Evolutionary conservation across 1,140 invertebrate species (phyloP).

Genomic region (Diploscapter pachys): DNA sequence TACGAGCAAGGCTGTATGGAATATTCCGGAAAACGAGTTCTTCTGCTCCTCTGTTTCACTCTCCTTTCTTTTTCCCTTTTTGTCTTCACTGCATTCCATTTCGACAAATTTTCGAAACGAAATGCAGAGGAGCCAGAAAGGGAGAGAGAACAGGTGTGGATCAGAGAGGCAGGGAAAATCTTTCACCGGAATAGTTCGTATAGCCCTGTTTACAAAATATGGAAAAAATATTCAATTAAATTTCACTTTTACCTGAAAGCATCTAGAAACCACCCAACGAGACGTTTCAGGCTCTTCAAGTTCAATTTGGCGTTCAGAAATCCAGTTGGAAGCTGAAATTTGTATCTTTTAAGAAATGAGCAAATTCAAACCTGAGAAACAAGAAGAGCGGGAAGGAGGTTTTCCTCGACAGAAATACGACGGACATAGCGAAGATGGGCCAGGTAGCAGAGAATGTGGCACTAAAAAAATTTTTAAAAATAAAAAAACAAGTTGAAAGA

Average conservation of each 20-base stretch:
- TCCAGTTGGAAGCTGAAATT: conserved; percentile 5
- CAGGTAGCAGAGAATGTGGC: conserved; percentile 30
- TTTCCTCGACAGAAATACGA: conserved; percentile 10
- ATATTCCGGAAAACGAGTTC: background rate
- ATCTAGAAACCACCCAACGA: no score
- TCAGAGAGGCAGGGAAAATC: background rate
- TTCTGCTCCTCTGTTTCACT: background rate
- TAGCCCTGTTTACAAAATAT: no score
- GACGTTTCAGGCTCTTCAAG: no score
- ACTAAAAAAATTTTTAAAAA: conserved; percentile 22
- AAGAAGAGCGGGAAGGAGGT: conserved; percentile 16
- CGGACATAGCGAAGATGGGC: conserved; percentile 28
- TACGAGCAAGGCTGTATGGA: background rate
- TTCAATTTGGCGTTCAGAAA: background rate
- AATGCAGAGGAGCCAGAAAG: background rate
- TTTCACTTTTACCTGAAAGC: conserved; percentile 9
- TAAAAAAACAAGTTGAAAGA: background rate
- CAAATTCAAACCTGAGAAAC: conserved; percentile 1
- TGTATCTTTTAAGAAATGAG: no score
- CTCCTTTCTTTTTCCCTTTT: no score
- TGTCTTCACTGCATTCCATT: background rate
- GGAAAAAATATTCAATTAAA: background rate
- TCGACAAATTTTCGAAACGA: background rate
- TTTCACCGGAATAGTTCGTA: background rate
- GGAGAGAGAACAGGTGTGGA: background rate